Base-by-base conservation (phyloP, 2,113 vertebrate genomes). In the Oncorhynchus keta region DNA sequence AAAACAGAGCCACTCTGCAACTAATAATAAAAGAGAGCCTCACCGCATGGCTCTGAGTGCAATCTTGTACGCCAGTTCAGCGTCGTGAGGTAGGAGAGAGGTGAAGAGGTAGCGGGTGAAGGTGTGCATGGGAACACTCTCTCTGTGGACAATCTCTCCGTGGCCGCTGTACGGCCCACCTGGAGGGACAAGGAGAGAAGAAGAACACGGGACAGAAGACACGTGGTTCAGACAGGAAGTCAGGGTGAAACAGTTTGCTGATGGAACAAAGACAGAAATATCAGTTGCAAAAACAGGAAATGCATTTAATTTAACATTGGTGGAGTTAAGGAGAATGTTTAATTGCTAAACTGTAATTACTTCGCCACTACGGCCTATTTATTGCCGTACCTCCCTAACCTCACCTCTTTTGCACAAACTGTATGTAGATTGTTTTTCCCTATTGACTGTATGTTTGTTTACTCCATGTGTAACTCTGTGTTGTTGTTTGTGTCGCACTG, bases 41-140 rank as follows among this genome's bases (percentile, higher is more conserved):
- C 94, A 99, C 98, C 98, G 95, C 97, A 99, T 99, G 86, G 98
- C 98, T 97, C 97, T 96, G 95, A 99, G 96, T 96, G 97, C 97
- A 96, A 95, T 95, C 95, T 95, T 98, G 94, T 99, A 99, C 92
- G 98, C 97, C 93, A 99, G 86, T 94, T 99, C 98, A 95, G 97
- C 96, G 95, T 99, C 98, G 76, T 99, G 97, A 99, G 97, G 97
- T 99, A 99, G 97, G 94, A 99, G 97, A 92, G 93, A 98, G 90
- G 96, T 97, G 94, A 99, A 99, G 72, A 99, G 96, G 96, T 97
- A 98, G 94, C 98, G 98, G 95, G 98, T 97, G 93, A 97, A 99
- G 78, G 98, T 99, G 95, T 99, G 98, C 98, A 99, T 99, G 90
- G 98, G 98, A 91, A 99, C 97, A 2, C 97, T 99, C 95, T 99